Conservation (phyloP, 2,797 vertebrate species). For the Darevskia nairensis region DNA sequence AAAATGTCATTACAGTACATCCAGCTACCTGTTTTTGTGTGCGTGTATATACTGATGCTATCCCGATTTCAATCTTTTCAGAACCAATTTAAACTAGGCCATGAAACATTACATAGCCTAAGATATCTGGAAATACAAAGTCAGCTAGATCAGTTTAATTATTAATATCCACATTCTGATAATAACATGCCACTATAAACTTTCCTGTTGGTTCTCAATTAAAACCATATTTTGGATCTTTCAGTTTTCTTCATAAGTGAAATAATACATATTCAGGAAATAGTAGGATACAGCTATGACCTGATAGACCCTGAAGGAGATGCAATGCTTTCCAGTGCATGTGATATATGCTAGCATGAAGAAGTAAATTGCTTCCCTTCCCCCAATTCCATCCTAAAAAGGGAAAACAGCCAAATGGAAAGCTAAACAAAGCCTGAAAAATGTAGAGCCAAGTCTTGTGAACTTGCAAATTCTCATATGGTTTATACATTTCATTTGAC, state of each 20-base stretch:
- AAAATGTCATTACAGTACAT: constrained; percentile 44
- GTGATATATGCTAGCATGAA: background rate
- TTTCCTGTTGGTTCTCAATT: constrained; percentile 50
- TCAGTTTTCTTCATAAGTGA: constrained; percentile 28
- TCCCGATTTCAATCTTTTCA: constrained; percentile 46
- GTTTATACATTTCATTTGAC: background rate
- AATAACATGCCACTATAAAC: constrained; percentile 11
- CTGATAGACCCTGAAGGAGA: background rate
- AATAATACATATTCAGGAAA: background rate
- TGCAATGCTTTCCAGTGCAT: background rate
- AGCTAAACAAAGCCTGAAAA: constrained; percentile 38
- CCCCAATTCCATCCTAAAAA: background rate
- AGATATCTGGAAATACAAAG: background rate
- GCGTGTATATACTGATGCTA: constrained; percentile 16
- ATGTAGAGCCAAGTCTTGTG: background rate
- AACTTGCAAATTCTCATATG: background rate
- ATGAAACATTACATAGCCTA: constrained; percentile 28
- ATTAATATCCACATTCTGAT: constrained; percentile 53
- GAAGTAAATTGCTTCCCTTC: background rate
- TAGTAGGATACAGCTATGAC: background rate
- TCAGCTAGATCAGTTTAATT: constrained; percentile 36
- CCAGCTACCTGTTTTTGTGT: constrained; percentile 67
- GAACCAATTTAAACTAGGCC: constrained; percentile 35
- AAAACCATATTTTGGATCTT: constrained; percentile 5
- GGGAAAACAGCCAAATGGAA: constrained; percentile 15